Conservation (phyloP, 2,797 vertebrate genomes). For the Lutjanus campechanus region DNA sequence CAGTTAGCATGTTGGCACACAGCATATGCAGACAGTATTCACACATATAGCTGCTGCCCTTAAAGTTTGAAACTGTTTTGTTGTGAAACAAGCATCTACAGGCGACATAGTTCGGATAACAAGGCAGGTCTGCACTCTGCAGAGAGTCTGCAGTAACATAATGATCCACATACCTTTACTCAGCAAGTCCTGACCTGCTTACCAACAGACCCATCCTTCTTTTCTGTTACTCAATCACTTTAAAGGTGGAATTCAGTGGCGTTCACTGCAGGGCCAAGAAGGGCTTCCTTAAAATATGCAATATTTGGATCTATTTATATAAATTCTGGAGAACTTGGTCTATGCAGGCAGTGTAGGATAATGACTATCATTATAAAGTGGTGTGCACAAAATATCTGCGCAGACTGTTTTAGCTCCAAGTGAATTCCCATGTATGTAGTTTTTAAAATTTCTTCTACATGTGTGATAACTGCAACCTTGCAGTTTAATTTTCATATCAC, state of each 20-base stretch:
- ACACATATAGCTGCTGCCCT: neutral
- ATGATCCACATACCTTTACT: conserved; percentile 36
- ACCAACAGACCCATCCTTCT: neutral
- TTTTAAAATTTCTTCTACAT: too few relatives aligned
- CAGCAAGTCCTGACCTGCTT: conserved; percentile 57
- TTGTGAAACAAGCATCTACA: neutral
- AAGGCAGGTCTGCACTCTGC: conserved; percentile 24
- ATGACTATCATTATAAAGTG: too few relatives aligned
- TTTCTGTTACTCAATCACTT: neutral
- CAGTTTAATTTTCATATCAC: neutral
- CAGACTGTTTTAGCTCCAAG: too few relatives aligned
- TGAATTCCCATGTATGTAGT: too few relatives aligned
- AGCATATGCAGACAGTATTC: neutral
- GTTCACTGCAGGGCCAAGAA: neutral
- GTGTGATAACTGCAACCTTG: neutral
- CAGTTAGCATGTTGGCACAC: conserved; percentile 2
- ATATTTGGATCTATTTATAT: neutral
- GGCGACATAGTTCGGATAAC: neutral
- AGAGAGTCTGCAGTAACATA: conserved; percentile 7
- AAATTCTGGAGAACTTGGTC: neutral
- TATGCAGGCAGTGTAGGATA: neutral
- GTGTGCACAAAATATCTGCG: too few relatives aligned
- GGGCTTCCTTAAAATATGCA: neutral
- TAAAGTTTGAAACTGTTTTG: neutral
- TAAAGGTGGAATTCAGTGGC: neutral